Conservation (phyloP, 2,888 invertebrate species). For the Athalia cordata region DNA sequence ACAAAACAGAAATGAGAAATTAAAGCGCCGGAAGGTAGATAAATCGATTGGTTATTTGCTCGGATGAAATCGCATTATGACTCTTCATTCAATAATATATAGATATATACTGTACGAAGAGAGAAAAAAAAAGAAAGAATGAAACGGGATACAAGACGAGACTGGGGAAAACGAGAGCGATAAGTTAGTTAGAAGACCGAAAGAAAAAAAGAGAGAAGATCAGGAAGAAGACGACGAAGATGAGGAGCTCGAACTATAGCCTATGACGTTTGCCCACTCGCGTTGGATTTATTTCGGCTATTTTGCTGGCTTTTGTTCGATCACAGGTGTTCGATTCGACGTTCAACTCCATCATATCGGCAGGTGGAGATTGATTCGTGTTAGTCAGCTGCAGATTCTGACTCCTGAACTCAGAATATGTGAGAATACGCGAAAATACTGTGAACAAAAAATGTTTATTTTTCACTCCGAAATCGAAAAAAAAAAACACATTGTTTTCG, state of each 20-base stretch:
- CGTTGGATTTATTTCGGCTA: not conserved
- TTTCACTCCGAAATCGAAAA: no score
- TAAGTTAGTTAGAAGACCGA: slow-evolving; percentile 46
- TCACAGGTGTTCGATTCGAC: no score
- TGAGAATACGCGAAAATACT: no score
- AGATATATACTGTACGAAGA: slow-evolving; percentile 59
- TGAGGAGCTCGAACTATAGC: slow-evolving; percentile 39
- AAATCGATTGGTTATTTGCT: slow-evolving; percentile 71
- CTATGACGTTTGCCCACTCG: not conserved
- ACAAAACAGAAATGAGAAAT: slow-evolving; percentile 58
- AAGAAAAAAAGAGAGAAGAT: slow-evolving; percentile 48
- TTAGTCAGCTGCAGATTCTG: no score
- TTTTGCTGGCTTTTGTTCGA: no score
- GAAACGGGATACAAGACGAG: slow-evolving; percentile 36
- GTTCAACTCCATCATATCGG: no score
- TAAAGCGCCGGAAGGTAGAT: slow-evolving; percentile 55
- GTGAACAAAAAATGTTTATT: no score
- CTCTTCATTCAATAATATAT: slow-evolving; percentile 69
- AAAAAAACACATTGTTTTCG: no score
- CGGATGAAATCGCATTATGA: slow-evolving; percentile 68
- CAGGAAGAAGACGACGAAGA: slow-evolving; percentile 49
- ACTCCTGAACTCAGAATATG: no score
- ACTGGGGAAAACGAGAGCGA: slow-evolving; percentile 10
- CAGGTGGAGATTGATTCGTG: no score
- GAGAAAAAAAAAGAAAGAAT: slow-evolving; percentile 53